Evolutionary conservation across 64 coral and sea anemone species (phyloP), one percentile per base, ranked within the genome.

Genomic region (Dendronephthya gigantea): DNA sequence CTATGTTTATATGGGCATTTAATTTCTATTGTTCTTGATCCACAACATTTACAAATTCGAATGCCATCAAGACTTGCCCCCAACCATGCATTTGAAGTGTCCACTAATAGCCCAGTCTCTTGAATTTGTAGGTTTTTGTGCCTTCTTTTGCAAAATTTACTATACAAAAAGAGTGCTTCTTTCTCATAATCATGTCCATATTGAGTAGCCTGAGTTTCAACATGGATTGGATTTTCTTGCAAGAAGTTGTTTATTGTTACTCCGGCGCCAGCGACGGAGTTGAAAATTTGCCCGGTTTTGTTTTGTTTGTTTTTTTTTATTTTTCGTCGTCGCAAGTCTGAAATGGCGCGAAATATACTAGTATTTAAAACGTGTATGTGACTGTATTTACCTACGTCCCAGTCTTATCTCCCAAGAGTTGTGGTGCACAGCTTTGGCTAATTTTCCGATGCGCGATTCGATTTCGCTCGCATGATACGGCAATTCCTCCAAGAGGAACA

Each of bases 211-310:
- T 40, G 87, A 85, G 83, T 75, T 50, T 65, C 39, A 10, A 16
- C 51, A 55, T 37, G 23, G 7, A 68, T 87, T 84, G 79, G 36
- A 23, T 89, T 83, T 84, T 41, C 50, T 52, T 87, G 29, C 15
- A 39, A 35, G 74, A 93, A 90, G 36, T 90, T 92, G 84, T 90
- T 87, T 38, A 90, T 68, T 27, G n/a, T n/a, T n/a, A n/a, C n/a
- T n/a, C n/a, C n/a, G n/a, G n/a, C n/a, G n/a, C n/a, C n/a, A n/a
- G n/a, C n/a, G n/a, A n/a, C n/a, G n/a, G n/a, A n/a, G n/a, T n/a
- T n/a, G n/a, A n/a, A n/a, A n/a, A n/a, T n/a, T n/a, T n/a, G n/a
- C n/a, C n/a, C n/a, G n/a, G n/a, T n/a, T n/a, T n/a, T n/a, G n/a
- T n/a, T n/a, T n/a, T n/a, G n/a, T n/a, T n/a, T n/a, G n/a, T n/a